Evolutionary conservation across 2,113 vertebrate genomes (phyloP).

Genomic region (Callospermophilus lateralis): DNA sequence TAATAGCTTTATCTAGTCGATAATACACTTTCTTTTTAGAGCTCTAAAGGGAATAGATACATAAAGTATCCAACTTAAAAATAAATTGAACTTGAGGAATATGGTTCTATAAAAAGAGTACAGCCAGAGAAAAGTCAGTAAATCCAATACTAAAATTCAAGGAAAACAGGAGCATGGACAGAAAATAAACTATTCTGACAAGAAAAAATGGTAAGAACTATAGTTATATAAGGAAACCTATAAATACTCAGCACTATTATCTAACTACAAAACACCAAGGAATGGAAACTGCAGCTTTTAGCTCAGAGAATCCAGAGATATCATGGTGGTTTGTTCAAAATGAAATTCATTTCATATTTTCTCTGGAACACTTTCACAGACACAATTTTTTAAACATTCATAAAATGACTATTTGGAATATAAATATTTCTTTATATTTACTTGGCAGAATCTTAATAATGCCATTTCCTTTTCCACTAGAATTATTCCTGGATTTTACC

Average conservation of each 20-base stretch:
- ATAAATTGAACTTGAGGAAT: slow-evolving; percentile 83
- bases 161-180: slow-evolving; percentile 69
- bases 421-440: neutral
- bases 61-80: slow-evolving; percentile 83
- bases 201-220: slow-evolving; percentile 70
- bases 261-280: slow-evolving; percentile 71
- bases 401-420: neutral
- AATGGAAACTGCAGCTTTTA: slow-evolving; percentile 56
- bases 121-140: slow-evolving; percentile 70
- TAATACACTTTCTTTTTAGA: slow-evolving; percentile 81
- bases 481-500: neutral
- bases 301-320: slow-evolving; percentile 56
- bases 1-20: slow-evolving; percentile 82
- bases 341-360: slow-evolving; percentile 60
- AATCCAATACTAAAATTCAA: slow-evolving; percentile 77
- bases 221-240: slow-evolving; percentile 73
- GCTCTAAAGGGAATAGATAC: slow-evolving; percentile 74
- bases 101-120: slow-evolving; percentile 81
- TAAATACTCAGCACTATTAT: slow-evolving; percentile 79
- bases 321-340: slow-evolving; percentile 37
- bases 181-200: slow-evolving; percentile 81
- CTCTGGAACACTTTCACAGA: neutral
- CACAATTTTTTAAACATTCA: slow-evolving; percentile 4
- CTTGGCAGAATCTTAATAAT: neutral
- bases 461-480: neutral